phyloP scores from a whole-genome alignment of 2,888 invertebrate genomes.

The Molorchus minor region DNA sequence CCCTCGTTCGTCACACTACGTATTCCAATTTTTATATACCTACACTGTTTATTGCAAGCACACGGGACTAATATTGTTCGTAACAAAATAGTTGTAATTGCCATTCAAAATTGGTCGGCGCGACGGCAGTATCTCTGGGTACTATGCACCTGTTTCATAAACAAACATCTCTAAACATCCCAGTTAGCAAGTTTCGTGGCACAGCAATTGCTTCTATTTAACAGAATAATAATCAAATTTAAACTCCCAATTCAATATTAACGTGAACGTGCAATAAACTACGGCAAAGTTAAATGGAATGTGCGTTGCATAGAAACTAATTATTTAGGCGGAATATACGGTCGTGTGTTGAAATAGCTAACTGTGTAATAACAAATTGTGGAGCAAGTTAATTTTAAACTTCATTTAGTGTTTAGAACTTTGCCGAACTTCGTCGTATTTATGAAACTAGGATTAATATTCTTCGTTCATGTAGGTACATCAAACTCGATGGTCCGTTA shows the following conservation, averaged over 20 bases:
- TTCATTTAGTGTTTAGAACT: neutral
- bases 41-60: too few species aligned
- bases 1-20: too few species aligned
- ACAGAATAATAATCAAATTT: neutral
- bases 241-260: neutral
- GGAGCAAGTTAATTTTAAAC: neutral
- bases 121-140: too few species aligned
- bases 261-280: neutral
- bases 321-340: neutral
- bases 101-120: too few species aligned
- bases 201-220: too few species aligned
- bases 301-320: neutral
- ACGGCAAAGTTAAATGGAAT: neutral
- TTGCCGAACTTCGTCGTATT: neutral
- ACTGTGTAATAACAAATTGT: neutral
- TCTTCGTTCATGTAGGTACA: neutral
- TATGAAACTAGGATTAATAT: neutral
- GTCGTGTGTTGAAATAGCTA: neutral
- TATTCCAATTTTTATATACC: too few species aligned
- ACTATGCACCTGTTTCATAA: too few species aligned
- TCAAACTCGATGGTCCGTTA: neutral
- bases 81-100: too few species aligned
- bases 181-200: too few species aligned
- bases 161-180: too few species aligned
- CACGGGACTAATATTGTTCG: too few species aligned